Percentiles rank a stretch among this genome's conserved stretches.
Evolutionary conservation across 2,888 invertebrate species (phyloP).

Genomic region (Nymphalis urticae): DNA sequence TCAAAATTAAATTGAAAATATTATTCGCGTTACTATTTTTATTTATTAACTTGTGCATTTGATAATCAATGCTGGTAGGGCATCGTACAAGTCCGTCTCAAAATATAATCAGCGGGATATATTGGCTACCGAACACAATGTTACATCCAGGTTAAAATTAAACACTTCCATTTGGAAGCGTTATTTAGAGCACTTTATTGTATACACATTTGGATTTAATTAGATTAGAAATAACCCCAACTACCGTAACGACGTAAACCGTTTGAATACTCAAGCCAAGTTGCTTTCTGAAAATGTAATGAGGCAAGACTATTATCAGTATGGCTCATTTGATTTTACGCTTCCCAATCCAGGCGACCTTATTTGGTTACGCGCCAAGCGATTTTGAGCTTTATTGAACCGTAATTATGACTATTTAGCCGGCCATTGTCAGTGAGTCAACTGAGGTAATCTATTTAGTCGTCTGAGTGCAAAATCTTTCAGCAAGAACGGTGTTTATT

Average conservation of each 20-base stretch:
- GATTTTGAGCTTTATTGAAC: constrained; percentile 61
- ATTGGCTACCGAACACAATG: too few relatives aligned
- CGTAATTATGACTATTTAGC: constrained; percentile 55
- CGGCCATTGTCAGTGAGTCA: constrained; percentile 54
- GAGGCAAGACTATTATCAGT: constrained; percentile 63
- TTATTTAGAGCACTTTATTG: neutral
- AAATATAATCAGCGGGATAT: too few relatives aligned
- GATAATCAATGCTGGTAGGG: too few relatives aligned
- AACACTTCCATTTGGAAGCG: neutral
- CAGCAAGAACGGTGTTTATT: constrained; percentile 45
- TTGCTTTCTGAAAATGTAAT: constrained; percentile 55
- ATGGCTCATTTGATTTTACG: constrained; percentile 70
- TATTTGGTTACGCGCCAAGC: constrained; percentile 48
- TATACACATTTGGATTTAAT: constrained; percentile 15
- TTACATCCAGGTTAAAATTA: neutral
- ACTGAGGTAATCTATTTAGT: constrained; percentile 61
- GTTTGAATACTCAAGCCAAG: constrained; percentile 39
- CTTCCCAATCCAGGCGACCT: constrained; percentile 56
- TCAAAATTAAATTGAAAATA: too few relatives aligned
- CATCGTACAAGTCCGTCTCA: too few relatives aligned
- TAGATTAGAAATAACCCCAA: constrained; percentile 22
- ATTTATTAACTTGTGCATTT: too few relatives aligned
- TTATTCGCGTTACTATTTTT: too few relatives aligned
- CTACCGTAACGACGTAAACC: constrained; percentile 31
- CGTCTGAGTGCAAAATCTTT: constrained; percentile 57